Evolutionary conservation across 1,140 invertebrate genomes (phyloP).

Genomic region (Melitaea cinxia): DNA sequence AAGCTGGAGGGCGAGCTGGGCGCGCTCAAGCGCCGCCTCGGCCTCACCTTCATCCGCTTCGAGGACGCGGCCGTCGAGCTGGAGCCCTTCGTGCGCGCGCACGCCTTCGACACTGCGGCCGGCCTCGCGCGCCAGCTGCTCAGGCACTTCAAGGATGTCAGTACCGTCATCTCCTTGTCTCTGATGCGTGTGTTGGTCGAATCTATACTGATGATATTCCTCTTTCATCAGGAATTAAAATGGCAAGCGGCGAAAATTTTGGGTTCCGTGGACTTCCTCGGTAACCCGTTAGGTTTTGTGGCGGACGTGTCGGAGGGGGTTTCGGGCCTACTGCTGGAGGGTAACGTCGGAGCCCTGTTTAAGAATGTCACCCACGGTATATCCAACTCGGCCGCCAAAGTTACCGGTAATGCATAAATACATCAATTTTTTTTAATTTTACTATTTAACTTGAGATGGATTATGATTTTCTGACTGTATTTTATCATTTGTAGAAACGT

Average conservation of each 20-base stretch:
- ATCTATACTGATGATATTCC: neutral
- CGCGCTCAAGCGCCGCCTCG: constrained; percentile 92
- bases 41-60: constrained; percentile 95
- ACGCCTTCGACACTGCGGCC: constrained; percentile 94
- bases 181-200: neutral
- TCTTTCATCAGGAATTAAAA: constrained; percentile 88
- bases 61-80: constrained; percentile 97
- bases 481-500: constrained; percentile 84
- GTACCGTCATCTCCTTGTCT: constrained; percentile 31
- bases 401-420: constrained; percentile 81
- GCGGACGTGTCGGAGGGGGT: constrained; percentile 98
- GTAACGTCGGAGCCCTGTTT: constrained; percentile 93
- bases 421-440: neutral
- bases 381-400: constrained; percentile 98
- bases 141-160: constrained; percentile 91
- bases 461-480: neutral
- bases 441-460: neutral
- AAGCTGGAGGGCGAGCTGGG: constrained; percentile 87
- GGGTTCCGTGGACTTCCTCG: constrained; percentile 98
- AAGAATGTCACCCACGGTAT: constrained; percentile 98
- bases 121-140: constrained; percentile 89
- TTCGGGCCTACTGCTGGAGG: constrained; percentile 94
- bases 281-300: constrained; percentile 97
- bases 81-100: constrained; percentile 91
- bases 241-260: constrained; percentile 97